These are phyloP conservation scores for Morus bassanus DNA, from an alignment of 2,797 vertebrate species.

Conservation along the genomic window DNA sequence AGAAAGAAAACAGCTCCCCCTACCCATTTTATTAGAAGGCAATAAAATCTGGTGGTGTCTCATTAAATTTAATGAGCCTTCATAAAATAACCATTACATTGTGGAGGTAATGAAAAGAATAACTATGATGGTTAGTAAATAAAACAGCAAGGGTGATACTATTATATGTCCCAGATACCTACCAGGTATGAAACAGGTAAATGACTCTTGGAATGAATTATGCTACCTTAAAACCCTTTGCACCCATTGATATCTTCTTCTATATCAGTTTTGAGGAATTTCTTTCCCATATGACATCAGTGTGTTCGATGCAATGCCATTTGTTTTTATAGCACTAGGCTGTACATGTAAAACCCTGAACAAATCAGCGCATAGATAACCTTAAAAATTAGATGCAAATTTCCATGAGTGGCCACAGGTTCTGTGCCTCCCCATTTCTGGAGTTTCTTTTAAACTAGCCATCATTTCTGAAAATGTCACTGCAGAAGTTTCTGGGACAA, in stretches of 20 bases:
- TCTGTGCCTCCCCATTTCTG: background rate
- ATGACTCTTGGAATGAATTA: background rate
- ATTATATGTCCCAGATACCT: background rate
- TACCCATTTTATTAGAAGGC: slow-evolving; percentile 73
- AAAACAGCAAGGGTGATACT: slow-evolving; percentile 58
- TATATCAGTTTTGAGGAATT: background rate
- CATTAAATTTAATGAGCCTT: slow-evolving; percentile 80
- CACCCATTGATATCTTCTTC: background rate
- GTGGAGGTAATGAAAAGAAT: slow-evolving; percentile 76
- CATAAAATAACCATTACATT: slow-evolving; percentile 78
- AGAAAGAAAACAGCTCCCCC: slow-evolving; percentile 64
- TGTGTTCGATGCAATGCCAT: fast-evolving
- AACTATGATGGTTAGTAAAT: slow-evolving; percentile 75
- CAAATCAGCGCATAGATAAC: fast-evolving
- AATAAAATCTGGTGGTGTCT: slow-evolving; percentile 75
- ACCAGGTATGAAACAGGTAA: background rate
- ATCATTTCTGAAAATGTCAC: background rate
- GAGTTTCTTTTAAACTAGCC: background rate
- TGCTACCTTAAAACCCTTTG: background rate
- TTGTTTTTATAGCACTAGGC: background rate
- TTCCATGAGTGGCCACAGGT: background rate
- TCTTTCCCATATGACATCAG: background rate
- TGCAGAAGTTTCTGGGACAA: background rate
- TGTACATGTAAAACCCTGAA: background rate
- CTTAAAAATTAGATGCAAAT: background rate